Evolutionary conservation across 2,888 invertebrate genomes (phyloP).

Genomic region (Junonia oenone): DNA sequence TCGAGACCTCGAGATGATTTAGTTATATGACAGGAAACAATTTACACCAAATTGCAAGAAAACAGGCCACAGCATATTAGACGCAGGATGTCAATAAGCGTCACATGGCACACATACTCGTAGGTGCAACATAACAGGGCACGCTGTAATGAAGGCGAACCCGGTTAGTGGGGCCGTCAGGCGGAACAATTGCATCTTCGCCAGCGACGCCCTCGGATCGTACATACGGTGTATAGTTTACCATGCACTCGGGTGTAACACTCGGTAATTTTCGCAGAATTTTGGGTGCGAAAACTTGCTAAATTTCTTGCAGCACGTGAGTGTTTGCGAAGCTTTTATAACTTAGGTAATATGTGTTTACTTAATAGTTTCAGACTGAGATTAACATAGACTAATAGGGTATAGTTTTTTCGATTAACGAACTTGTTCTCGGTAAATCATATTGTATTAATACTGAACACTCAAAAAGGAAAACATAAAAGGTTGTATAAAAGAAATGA

Average conservation of each 20-base stretch:
- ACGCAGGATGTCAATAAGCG: conserved; percentile 12
- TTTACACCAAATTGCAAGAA: not conserved
- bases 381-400: conserved; percentile 9
- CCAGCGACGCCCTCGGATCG: conserved; percentile 30
- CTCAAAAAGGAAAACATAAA: no score
- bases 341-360: conserved; percentile 14
- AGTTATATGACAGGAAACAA: no score
- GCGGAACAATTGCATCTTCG: conserved; percentile 78
- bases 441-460: not conserved
- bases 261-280: conserved; percentile 22
- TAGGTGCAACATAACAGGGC: conserved; percentile 27
- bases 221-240: conserved; percentile 23
- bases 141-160: conserved; percentile 66
- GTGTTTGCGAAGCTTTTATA: conserved; percentile 17
- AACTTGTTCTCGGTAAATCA: not conserved
- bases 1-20: no score
- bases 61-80: conserved; percentile 1
- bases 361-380: conserved; percentile 10
- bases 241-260: conserved; percentile 24
- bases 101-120: conserved; percentile 9
- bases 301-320: conserved; percentile 20
- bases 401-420: not conserved
- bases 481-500: not conserved
- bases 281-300: conserved; percentile 22
- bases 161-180: conserved; percentile 70